Conservation (phyloP, 2,888 invertebrate species). For the Meiosimyza platycephala region DNA sequence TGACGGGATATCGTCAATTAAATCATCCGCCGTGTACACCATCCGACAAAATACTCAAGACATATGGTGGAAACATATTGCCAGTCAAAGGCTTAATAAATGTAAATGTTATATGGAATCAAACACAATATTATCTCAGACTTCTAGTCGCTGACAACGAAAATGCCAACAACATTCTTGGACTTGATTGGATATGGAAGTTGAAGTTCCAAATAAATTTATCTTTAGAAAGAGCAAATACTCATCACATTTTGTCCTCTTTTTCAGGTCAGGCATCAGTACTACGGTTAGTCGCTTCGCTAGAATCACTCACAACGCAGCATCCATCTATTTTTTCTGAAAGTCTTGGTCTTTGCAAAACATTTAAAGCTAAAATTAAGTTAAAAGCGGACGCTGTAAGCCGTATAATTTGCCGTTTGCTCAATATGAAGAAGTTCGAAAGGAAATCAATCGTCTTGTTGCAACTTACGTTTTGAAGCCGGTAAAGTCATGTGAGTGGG, state of each 20-base stretch:
- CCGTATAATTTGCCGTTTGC: constrained; percentile 22
- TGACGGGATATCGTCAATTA: no score
- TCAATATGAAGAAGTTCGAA: constrained; percentile 22
- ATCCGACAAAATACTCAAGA: no score
- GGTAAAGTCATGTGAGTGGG: constrained; percentile 20
- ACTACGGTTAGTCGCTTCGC: not conserved
- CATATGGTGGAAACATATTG: no score
- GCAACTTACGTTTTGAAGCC: constrained; percentile 20
- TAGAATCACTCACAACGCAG: constrained; percentile 8
- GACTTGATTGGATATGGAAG: constrained; percentile 10
- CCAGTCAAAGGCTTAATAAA: no score
- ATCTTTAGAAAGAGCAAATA: not conserved
- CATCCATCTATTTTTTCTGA: constrained; percentile 20
- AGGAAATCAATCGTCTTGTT: constrained; percentile 28
- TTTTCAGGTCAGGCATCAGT: constrained; percentile 12
- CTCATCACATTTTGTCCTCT: constrained; percentile 19
- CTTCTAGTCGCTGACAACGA: constrained; percentile 17
- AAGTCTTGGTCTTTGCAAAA: constrained; percentile 11
- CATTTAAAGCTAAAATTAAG: constrained; percentile 23
- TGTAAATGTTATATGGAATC: no score
- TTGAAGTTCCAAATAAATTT: constrained; percentile 22
- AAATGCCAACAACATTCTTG: constrained; percentile 30
- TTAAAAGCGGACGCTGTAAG: constrained; percentile 20
- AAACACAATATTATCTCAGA: no score
- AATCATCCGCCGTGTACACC: no score